phyloP scores from a whole-genome alignment of 92 coral and sea anemone genomes.

The Pocillopora meandrina region DNA sequence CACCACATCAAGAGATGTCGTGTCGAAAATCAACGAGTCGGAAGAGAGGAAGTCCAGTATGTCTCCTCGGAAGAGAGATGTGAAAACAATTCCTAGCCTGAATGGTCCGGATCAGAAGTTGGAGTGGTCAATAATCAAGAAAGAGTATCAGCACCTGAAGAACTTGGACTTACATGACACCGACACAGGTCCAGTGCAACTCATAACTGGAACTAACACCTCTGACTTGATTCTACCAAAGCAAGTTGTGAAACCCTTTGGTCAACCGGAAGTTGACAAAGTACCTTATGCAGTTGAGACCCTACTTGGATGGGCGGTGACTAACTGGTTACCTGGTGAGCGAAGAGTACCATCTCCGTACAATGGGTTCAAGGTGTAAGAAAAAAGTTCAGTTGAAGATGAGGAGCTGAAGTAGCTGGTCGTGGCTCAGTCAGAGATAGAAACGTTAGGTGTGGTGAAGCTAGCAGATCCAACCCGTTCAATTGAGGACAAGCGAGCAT shows the following conservation, averaged over 20 bases:
- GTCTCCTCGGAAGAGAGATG: conserved; percentile 25
- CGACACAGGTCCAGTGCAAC: background rate
- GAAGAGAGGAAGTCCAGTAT: conserved; percentile 17
- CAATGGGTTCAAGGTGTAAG: background rate
- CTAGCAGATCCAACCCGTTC: background rate
- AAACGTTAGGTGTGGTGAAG: background rate
- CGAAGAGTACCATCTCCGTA: conserved; percentile 8
- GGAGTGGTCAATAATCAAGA: conserved; percentile 31
- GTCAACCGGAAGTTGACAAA: too few species aligned
- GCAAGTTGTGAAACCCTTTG: too few species aligned
- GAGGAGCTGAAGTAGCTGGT: background rate
- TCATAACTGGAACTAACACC: too few species aligned
- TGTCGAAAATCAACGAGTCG: too few species aligned
- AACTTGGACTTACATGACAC: conserved; percentile 31
- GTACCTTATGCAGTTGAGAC: conserved; percentile 38
- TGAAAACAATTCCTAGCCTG: conserved; percentile 18
- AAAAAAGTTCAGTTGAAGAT: too few species aligned
- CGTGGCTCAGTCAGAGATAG: conserved; percentile 5
- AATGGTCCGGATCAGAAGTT: conserved; percentile 34
- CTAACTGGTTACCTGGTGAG: background rate
- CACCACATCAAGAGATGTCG: too few species aligned
- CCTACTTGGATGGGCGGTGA: conserved; percentile 14
- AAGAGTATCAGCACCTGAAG: conserved; percentile 6
- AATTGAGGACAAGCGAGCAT: conserved; percentile 1
- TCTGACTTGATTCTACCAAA: too few species aligned